Evolutionary conservation across 1,140 invertebrate species (phyloP).

Genomic region (Camponotus vicinus): DNA sequence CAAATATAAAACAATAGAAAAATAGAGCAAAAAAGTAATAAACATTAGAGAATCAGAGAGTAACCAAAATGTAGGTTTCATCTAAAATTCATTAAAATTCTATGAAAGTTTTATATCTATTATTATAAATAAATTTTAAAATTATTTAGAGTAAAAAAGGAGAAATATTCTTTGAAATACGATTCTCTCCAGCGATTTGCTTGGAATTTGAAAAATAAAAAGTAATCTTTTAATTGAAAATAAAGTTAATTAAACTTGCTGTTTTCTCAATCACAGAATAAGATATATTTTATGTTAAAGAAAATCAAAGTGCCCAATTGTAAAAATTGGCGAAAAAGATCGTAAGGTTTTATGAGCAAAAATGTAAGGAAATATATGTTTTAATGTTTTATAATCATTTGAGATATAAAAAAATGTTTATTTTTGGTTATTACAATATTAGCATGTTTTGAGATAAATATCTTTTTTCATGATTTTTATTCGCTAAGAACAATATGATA

Average conservation of each 20-base stretch:
- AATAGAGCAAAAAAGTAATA: no score
- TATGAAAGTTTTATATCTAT: neutral
- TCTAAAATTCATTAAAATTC: slow-evolving; percentile 14
- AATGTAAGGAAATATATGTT: neutral
- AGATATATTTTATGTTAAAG: no score
- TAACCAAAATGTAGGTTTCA: neutral
- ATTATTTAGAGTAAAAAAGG: neutral
- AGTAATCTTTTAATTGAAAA: neutral
- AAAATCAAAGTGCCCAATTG: neutral
- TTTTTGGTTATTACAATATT: neutral
- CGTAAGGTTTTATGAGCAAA: neutral
- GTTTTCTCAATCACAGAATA: neutral
- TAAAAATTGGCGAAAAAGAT: neutral
- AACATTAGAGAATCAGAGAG: no score
- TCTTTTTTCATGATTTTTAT: neutral
- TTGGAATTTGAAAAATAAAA: neutral
- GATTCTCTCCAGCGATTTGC: neutral
- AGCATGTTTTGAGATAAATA: neutral
- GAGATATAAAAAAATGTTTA: neutral
- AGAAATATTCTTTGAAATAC: neutral
- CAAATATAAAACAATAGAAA: neutral
- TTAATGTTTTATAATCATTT: neutral
- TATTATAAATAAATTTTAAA: slow-evolving; percentile 11
- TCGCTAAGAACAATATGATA: slow-evolving; percentile 1
- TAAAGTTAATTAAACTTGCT: neutral